Conservation (phyloP, 2,888 invertebrate species). For the Stenodera caucasica region DNA sequence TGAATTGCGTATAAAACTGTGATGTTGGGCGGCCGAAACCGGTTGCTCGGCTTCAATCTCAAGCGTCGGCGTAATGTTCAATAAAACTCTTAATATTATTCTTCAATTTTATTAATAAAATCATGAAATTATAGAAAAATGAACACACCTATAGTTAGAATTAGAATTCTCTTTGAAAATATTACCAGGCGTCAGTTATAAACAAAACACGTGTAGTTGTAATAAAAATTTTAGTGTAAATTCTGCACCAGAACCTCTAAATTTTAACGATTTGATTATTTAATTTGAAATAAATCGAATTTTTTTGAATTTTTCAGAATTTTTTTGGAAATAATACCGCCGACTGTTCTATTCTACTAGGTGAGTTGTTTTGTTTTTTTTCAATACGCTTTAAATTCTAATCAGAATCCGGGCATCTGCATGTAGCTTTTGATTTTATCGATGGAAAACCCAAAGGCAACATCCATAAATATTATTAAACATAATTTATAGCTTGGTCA, state of each 20-base stretch:
- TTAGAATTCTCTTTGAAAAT: not conserved
- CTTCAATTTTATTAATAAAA: no score
- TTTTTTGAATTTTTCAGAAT: no score
- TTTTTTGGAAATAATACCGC: not conserved
- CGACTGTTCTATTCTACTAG: not conserved
- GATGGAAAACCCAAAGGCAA: conserved; percentile 48
- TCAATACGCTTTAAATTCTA: not conserved
- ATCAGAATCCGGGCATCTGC: not conserved
- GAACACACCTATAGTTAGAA: no score
- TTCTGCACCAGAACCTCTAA: conserved; percentile 26
- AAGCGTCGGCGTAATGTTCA: no score
- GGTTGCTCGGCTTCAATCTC: no score
- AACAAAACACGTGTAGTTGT: conserved; percentile 40
- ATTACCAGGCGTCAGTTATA: conserved; percentile 11
- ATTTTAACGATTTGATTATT: no score
- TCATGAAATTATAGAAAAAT: no score
- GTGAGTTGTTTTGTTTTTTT: not conserved
- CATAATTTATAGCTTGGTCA: conserved; percentile 53
- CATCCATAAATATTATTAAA: conserved; percentile 54
- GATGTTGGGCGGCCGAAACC: no score
- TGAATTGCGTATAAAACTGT: no score
- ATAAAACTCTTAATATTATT: no score
- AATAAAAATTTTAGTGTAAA: conserved; percentile 44
- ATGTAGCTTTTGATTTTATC: conserved; percentile 2
- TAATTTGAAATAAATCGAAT: no score